phyloP scores from a whole-genome alignment of 1,140 invertebrate species.

The Paramacrobiotus metropolitanus region DNA sequence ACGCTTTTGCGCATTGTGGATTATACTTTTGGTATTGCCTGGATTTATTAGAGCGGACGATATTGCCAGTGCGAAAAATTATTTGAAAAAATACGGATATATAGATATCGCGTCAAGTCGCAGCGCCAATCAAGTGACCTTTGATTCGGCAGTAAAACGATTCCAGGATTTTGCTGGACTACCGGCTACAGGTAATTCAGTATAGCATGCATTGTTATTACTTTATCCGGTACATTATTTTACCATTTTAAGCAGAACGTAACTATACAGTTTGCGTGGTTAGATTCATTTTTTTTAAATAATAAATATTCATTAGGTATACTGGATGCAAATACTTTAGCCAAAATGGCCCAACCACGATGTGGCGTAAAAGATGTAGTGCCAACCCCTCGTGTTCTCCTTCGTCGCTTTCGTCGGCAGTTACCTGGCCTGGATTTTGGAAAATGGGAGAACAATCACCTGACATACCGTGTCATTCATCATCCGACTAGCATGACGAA shows the following conservation, averaged over 20 bases:
- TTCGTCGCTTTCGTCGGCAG: no score
- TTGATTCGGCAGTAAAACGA: background rate
- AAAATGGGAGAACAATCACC: background rate
- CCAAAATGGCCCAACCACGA: conserved; percentile 37
- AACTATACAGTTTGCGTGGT: background rate
- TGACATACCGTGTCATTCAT: background rate
- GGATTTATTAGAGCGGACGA: no score
- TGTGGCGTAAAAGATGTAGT: conserved; percentile 19
- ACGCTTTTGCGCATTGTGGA: no score
- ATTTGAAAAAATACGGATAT: conserved; percentile 1
- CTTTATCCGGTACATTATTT: background rate
- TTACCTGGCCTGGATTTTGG: background rate
- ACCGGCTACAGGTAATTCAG: background rate
- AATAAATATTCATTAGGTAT: no score
- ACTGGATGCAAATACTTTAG: conserved; percentile 44
- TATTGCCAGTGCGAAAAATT: background rate
- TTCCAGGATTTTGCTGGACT: background rate
- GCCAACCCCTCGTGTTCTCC: conserved; percentile 12
- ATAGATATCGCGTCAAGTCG: background rate
- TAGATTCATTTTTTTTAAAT: background rate
- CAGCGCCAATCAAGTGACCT: background rate
- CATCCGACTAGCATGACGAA: background rate
- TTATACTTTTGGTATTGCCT: no score
- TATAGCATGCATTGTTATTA: no score
- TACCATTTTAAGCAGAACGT: background rate